phyloP scores from a whole-genome alignment of 2,888 invertebrate genomes.

The Panzeria rudis region DNA sequence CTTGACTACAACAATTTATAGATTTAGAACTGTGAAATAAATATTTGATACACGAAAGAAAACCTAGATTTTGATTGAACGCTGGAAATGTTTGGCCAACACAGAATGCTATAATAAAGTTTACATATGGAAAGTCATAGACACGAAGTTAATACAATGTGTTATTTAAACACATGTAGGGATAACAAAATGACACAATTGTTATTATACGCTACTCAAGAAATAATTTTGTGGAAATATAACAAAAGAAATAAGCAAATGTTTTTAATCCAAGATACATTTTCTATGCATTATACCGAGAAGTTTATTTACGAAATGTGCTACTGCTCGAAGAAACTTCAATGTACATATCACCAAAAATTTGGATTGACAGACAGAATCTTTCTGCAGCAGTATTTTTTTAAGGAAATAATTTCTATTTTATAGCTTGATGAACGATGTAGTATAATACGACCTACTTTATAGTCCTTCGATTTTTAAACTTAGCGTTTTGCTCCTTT shows the following conservation, averaged over 20 bases:
- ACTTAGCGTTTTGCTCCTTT: no score
- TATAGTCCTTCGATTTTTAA: no score
- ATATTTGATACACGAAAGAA: slow-evolving; percentile 4
- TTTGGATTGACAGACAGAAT: no score
- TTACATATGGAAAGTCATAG: slow-evolving; percentile 38
- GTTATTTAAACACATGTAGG: background rate
- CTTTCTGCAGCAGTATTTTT: no score
- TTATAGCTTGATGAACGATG: no score
- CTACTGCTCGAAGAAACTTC: no score
- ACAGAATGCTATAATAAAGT: slow-evolving; percentile 7
- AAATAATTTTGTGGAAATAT: slow-evolving; percentile 17
- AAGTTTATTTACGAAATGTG: no score
- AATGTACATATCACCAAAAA: no score
- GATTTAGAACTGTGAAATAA: slow-evolving; percentile 55
- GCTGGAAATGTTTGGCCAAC: background rate
- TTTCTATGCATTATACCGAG: background rate
- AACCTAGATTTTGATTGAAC: slow-evolving; percentile 26
- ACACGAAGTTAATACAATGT: slow-evolving; percentile 20
- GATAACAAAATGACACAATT: slow-evolving; percentile 43
- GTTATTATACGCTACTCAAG: slow-evolving; percentile 38
- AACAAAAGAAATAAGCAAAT: slow-evolving; percentile 23
- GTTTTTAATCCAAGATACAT: background rate
- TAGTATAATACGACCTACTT: no score
- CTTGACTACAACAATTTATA: slow-evolving; percentile 36
- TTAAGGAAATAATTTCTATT: no score